Conservation (phyloP, 2,888 invertebrate species). For the Caenorhabditis sinica region DNA sequence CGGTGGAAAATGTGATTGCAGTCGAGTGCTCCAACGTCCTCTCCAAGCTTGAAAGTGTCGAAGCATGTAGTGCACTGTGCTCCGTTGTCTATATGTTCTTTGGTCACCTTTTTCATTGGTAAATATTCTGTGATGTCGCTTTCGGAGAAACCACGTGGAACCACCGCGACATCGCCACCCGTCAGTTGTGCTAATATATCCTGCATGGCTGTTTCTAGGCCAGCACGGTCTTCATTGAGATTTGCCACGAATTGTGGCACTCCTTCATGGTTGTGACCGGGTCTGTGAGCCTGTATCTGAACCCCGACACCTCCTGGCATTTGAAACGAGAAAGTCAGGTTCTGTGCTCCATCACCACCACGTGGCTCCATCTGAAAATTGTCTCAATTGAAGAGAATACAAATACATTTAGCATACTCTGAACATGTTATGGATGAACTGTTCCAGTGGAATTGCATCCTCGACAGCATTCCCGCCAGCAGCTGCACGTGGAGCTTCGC, state of each 20-base stretch:
- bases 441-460: not conserved
- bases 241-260: conserved; percentile 18
- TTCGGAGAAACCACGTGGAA: conserved; percentile 44
- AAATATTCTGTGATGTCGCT: conserved; percentile 34
- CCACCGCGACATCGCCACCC: not conserved
- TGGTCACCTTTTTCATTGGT: conserved; percentile 64
- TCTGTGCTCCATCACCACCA: not conserved
- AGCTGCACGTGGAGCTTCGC: conserved; percentile 11
- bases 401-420: conserved; percentile 6
- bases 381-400: too few relatives aligned
- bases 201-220: conserved; percentile 14
- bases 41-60: conserved; percentile 72
- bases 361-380: conserved; percentile 14
- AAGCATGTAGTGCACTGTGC: conserved; percentile 77
- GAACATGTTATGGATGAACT: conserved; percentile 29
- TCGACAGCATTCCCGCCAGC: conserved; percentile 6
- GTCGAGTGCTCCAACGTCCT: conserved; percentile 68
- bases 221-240: not conserved
- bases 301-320: conserved; percentile 19
- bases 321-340: conserved; percentile 37
- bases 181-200: conserved; percentile 17
- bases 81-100: conserved; percentile 72
- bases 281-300: conserved; percentile 21
- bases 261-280: not conserved
- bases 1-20: conserved; percentile 76